Evolutionary conservation across 2,888 invertebrate species (phyloP), one percentile per base, ranked within the genome.

Genomic region (Ophion slaviceki): DNA sequence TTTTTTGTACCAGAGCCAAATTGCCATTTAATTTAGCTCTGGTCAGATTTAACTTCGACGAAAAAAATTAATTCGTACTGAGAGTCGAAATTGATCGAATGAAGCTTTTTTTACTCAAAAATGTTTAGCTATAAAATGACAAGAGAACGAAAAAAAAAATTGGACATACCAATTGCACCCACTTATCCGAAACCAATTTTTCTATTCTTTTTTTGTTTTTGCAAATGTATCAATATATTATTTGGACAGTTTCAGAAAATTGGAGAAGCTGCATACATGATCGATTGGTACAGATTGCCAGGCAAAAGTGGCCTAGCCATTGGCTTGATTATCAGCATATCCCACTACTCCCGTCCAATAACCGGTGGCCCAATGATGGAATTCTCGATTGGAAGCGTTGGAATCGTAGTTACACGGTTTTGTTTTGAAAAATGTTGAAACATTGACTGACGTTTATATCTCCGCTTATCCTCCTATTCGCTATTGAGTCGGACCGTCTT

Each of bases 291-390:
- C 74, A 78, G 62, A 72, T 71, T 89, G 53, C 83, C 89, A 6
- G 28, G 74, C 3, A 67, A 67, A 71, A 87, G 80, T 28, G 86
- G 81, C 0, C 75, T 70, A 11, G 68, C 75, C 1, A 28, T 89
- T 6, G 66, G 83, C 40, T 53, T 89, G 28, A 80, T 88, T 6
- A 87, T 90, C 20, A 77, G 71, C 0, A 84, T 86, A 68, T 84
- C 89, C 0, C 74, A 84, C 59, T 40, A 14, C 66, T 85, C 88
- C 0, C 8, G 70, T 5, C 86, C 83, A 74, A 32, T 90, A 3
- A 88, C 86, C 2, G 90, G 88, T 47, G 89, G 89, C 7, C 86
- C 84, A 78, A 85, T 89, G 66, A 76, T 88, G 6, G 84, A 87
- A 32, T 75, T 90, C 0, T 90, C 89, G 0, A 36, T 88, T 6